phyloP scores from a whole-genome alignment of 2,113 vertebrate species.

The Alces alces region DNA sequence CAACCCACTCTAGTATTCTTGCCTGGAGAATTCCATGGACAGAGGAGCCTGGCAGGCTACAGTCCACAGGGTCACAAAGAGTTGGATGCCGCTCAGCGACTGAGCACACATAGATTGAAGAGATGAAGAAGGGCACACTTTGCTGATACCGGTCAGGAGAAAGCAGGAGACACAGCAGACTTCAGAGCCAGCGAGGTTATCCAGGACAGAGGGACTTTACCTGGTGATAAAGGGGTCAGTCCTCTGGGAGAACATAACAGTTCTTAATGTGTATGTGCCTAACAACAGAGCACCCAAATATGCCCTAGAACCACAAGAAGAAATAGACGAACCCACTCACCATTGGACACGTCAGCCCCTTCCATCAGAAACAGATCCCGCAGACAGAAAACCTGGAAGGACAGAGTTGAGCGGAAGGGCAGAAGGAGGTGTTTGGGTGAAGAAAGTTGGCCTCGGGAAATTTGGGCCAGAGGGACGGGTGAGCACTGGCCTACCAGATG shows the following conservation, averaged over 20 bases:
- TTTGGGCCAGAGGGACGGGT: neutral
- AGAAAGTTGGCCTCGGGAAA: neutral
- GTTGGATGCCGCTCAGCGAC: rapidly evolving
- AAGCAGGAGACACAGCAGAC: neutral
- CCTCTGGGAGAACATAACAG: neutral
- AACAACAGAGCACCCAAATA: too few relatives aligned
- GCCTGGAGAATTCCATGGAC: neutral
- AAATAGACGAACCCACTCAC: rapidly evolving
- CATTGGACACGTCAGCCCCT: rapidly evolving
- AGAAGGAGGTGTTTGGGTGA: neutral
- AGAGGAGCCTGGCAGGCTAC: neutral
- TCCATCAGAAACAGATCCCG: neutral
- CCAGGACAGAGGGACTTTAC: neutral
- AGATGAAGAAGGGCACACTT: neutral
- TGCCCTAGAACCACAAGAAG: neutral
- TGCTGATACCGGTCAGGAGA: neutral
- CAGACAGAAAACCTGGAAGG: neutral
- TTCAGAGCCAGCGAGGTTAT: neutral
- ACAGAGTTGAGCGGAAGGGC: neutral
- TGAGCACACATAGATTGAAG: rapidly evolving
- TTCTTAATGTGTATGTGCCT: neutral
- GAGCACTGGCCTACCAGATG: rapidly evolving
- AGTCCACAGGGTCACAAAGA: neutral
- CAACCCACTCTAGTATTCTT: neutral
- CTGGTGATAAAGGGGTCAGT: neutral